Base-by-base conservation (phyloP, 2,888 invertebrate species). In the Gandaritis pyraliata region DNA sequence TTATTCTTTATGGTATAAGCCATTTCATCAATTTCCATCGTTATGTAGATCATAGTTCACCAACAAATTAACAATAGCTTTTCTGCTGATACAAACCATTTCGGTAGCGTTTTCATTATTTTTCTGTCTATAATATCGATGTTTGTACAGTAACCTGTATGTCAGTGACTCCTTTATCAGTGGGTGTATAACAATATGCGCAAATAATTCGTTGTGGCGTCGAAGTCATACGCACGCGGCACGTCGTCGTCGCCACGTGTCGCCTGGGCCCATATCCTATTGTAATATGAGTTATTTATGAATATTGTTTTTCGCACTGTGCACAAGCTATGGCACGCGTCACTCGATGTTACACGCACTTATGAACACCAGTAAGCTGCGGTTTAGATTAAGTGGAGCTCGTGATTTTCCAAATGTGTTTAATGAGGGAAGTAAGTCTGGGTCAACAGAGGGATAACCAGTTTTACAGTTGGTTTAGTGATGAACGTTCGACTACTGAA, bases 201-300 rank as follows among this genome's bases (percentile, higher is more conserved):
- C 82, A 80, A 84, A 86, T 88, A 86, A 89, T 90, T 86, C 87
- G 79, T 83, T 81, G 81, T 78, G 86, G 85, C 85, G 75, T 78
- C 68, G 77, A 75, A 69, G 65, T 70, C 64, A 69, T 67, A 57
- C 65, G 72, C 84, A 82, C 81, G 82, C 78, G 80, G 62, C 77
- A 68, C 61, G 64, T 62, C 73, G 75, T 23, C 77, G 69, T 60
- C 62, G 38, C 12, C 86, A 79, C 85, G 86, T 83, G 87, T 61
- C 82, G 68, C 41, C 47, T 55, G 49, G 61, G 46, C 61, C 64
- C 61, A 65, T 61, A 60, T 49, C 55, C 71, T 69, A 84, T 86
- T 88, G 85, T 88, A 81, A 79, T 79, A 77, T 68, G 68, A 76
- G 82, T 88, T 90, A 90, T 90, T 91, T 91, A 91, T 91, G 91